These are phyloP conservation scores for Leptosomus discolor DNA, from an alignment of 2,113 vertebrate species.

Conservation along the genomic window DNA sequence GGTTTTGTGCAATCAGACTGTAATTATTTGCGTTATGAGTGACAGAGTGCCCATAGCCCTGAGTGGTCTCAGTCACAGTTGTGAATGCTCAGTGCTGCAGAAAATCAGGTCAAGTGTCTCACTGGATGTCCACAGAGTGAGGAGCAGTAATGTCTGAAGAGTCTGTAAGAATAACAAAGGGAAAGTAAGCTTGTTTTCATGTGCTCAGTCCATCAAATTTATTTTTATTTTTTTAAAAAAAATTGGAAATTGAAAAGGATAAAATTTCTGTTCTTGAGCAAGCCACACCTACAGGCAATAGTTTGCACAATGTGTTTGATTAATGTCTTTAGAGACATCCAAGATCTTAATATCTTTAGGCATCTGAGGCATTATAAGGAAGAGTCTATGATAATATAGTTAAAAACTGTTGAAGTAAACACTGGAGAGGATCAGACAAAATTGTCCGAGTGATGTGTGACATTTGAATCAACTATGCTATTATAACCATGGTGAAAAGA, in stretches of 20 bases:
- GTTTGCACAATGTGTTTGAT: neutral
- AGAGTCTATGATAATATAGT: neutral
- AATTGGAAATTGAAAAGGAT: neutral
- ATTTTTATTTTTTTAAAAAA: neutral
- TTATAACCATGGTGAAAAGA: neutral
- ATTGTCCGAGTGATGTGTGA: neutral
- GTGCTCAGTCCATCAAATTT: neutral
- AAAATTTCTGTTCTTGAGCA: neutral
- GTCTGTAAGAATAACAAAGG: neutral
- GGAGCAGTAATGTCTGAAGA: neutral
- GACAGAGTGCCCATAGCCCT: fast-evolving
- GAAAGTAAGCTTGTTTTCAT: neutral
- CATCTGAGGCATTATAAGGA: neutral
- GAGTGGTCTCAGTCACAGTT: neutral
- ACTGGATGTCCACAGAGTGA: neutral
- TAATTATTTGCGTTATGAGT: neutral
- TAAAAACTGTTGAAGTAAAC: neutral
- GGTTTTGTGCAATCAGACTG: neutral
- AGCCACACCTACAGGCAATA: neutral
- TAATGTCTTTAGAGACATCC: neutral
- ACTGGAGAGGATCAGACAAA: neutral
- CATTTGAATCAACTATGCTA: neutral
- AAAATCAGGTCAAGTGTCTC: constrained; percentile 58
- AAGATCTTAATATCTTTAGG: too few relatives aligned
- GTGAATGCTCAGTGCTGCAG: constrained; percentile 44